A percentile compares a stretch with the other conserved stretches of the same genome.
phyloP scores from a whole-genome alignment of 2,888 invertebrate genomes.

The Agrotis clavis region DNA sequence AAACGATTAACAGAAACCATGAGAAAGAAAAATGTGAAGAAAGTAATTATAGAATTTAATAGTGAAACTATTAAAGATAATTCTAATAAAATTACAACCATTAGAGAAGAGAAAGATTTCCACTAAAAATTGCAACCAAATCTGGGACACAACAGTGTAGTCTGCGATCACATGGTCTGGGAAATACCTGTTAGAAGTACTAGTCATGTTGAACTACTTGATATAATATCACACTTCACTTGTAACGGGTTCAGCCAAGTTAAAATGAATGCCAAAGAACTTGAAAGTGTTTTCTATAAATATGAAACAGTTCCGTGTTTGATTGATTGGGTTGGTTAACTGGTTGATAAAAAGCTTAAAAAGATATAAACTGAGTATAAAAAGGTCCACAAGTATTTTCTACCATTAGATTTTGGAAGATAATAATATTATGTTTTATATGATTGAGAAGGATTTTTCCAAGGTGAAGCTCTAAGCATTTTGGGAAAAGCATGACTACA shows the following conservation, averaged over 20 bases:
- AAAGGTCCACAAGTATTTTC: background rate
- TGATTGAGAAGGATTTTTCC: no score
- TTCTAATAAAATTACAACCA: constrained; percentile 58
- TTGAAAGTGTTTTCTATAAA: constrained; percentile 35
- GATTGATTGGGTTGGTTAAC: constrained; percentile 13
- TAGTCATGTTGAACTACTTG: constrained; percentile 37
- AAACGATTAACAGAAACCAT: constrained; percentile 2
- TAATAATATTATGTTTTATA: background rate
- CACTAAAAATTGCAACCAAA: constrained; percentile 51
- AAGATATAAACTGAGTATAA: background rate
- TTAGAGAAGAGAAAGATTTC: constrained; percentile 53
- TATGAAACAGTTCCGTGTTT: constrained; percentile 17
- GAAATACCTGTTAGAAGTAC: constrained; percentile 56
- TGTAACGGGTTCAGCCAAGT: constrained; percentile 29
- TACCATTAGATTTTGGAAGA: background rate
- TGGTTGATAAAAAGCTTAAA: constrained; percentile 14
- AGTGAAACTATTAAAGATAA: constrained; percentile 60
- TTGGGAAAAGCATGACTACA: no score
- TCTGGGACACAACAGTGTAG: constrained; percentile 45
- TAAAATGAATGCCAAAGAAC: constrained; percentile 39
- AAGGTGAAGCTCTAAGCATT: background rate
- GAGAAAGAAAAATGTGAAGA: constrained; percentile 36
- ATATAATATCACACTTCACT: constrained; percentile 44
- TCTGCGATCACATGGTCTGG: constrained; percentile 40
- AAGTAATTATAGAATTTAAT: constrained; percentile 36